Evolutionary conservation across 1,140 invertebrate genomes (phyloP), one percentile per base, ranked within the genome.

Genomic region (Sogatella furcifera): DNA sequence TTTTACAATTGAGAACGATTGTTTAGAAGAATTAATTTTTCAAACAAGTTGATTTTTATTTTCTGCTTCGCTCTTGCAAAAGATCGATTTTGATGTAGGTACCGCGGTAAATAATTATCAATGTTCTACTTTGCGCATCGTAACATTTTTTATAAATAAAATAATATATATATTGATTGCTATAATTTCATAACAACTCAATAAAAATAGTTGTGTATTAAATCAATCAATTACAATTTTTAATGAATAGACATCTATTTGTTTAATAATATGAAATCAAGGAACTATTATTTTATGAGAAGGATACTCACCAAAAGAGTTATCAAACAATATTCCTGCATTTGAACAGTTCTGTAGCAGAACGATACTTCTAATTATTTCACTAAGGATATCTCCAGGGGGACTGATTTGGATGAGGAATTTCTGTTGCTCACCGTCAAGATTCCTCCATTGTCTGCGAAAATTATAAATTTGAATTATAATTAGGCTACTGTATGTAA

Each of bases 271-370:
- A 43, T 19, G n/a, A 6, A 28, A 28, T 28, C 24, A 28, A 28
- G 24, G 6, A 28, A 28, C 24, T 28, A 28, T 28, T 28, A 28
- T 28, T 28, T 28, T 28, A 28, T 28, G 6, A 28, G 6, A 28
- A 28, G 6, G 34, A 9, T 24, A 44, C 73, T 74, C 76, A 90
- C 88, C 85, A 68, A 94, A 95, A 21, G 84, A 83, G 11, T 86
- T 79, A 68, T 96, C 92, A 71, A 92, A 95, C 8, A 96, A 77
- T 46, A 96, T 88, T 2, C 89, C 93, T 17, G 92, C 90, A 73
- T 92, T 93, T 14, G 86, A 92, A 49, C 95, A 89, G 66, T 93
- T 91, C 72, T 93, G 84, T 24, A 81, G 77, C 2, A 80, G 77
- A 1, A 91, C 86, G 59, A 95, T 83, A 49, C 88, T 85, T 52